phyloP scores from a whole-genome alignment of 1,140 invertebrate species.

The Grapholita molesta region DNA sequence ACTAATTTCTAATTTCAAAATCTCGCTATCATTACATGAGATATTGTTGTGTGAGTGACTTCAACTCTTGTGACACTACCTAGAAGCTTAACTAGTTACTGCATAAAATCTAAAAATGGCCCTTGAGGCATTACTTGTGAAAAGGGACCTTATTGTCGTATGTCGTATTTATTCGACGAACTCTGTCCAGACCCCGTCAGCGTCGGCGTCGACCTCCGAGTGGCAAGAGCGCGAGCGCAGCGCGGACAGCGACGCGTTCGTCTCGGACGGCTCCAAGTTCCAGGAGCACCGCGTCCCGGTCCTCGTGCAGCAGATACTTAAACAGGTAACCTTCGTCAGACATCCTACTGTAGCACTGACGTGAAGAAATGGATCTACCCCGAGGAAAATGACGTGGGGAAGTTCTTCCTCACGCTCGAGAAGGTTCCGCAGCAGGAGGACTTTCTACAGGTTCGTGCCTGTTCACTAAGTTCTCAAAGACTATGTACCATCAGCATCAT shows the following conservation, averaged over 20 bases:
- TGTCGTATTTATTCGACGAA: no score
- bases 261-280: constrained; percentile 72
- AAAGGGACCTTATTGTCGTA: no score
- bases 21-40: no score
- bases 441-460: constrained; percentile 92
- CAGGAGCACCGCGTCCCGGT: constrained; percentile 67
- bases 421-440: constrained; percentile 99
- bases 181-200: neutral
- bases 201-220: constrained; percentile 34
- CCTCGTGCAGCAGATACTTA: constrained; percentile 70
- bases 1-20: no score
- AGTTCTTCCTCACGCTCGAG: constrained; percentile 97
- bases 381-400: constrained; percentile 97
- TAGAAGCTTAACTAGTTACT: no score
- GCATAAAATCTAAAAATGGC: no score
- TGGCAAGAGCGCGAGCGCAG: constrained; percentile 67
- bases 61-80: no score
- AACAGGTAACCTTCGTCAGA: constrained; percentile 51
- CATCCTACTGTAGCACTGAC: neutral
- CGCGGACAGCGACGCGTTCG: constrained; percentile 68
- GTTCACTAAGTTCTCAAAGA: no score
- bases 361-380: no score
- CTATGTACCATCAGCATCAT: no score
- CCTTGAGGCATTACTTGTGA: no score
- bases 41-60: no score